A percentile compares a stretch with the other conserved stretches of the same genome.
Evolutionary conservation across 2,113 vertebrate genomes (phyloP).

Genomic region (Halcyon malimbica): DNA sequence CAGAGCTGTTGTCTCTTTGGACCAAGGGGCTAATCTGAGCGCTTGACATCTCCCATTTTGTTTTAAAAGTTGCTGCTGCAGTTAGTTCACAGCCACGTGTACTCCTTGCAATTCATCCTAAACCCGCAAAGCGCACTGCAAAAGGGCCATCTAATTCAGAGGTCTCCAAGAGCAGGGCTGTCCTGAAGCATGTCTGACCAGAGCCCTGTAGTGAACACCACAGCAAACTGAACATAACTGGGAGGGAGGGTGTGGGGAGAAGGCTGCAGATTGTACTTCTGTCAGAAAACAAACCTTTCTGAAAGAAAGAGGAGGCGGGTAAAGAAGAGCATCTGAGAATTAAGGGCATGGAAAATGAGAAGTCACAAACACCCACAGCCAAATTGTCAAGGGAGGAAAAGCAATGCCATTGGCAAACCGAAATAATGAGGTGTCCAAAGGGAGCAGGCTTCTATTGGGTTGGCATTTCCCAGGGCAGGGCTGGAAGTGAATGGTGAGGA

Average conservation of each 20-base stretch:
- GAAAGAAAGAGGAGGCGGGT: neutral
- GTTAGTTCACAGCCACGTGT: neutral
- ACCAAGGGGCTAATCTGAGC: neutral
- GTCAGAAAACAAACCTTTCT: neutral
- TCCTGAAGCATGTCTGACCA: neutral
- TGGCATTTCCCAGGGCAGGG: constrained; percentile 3
- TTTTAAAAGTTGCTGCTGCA: neutral
- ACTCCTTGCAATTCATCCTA: neutral
- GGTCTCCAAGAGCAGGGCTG: neutral
- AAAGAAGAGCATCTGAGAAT: neutral
- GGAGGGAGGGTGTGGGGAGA: neutral
- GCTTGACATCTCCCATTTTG: neutral
- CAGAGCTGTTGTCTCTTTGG: neutral
- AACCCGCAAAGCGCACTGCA: neutral
- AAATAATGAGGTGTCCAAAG: constrained; percentile 49
- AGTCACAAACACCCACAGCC: constrained; percentile 1
- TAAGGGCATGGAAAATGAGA: constrained; percentile 32
- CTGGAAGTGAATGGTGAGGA: neutral
- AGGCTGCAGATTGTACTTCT: neutral
- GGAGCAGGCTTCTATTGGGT: neutral
- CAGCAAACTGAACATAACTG: neutral
- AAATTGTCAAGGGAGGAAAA: constrained; percentile 24
- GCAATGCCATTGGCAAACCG: neutral
- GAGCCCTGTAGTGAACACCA: neutral
- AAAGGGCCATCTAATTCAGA: neutral